Conservation (phyloP, 2,113 vertebrate species). For the Prunella himalayana region DNA sequence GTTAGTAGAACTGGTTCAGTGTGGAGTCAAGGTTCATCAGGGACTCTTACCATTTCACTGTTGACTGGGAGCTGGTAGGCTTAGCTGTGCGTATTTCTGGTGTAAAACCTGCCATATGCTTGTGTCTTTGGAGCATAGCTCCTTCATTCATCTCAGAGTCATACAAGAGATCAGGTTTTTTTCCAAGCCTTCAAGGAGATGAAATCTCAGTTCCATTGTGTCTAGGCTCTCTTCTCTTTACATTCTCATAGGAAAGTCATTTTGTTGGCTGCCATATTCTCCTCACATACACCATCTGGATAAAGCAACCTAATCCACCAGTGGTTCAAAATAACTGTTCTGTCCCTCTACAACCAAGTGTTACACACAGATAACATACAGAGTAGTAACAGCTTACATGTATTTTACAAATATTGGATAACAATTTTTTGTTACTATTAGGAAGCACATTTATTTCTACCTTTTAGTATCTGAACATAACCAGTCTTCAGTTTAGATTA, state of each 20-base stretch:
- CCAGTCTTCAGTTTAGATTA: neutral
- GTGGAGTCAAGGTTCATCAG: neutral
- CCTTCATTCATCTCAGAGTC: neutral
- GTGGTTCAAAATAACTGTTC: neutral
- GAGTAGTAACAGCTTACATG: neutral
- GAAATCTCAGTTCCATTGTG: neutral
- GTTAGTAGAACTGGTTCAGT: neutral
- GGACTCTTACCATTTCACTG: neutral
- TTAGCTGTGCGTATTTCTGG: neutral
- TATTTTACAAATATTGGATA: neutral
- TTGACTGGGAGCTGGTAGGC: neutral
- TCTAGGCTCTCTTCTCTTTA: neutral
- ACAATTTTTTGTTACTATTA: neutral
- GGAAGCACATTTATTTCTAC: neutral
- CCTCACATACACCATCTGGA: neutral
- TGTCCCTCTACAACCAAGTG: neutral
- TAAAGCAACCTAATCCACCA: neutral
- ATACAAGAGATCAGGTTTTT: rapidly evolving
- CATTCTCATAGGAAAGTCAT: neutral
- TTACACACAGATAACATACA: neutral
- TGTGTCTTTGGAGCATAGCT: rapidly evolving
- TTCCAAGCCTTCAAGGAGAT: neutral
- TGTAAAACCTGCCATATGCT: neutral
- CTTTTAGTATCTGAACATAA: neutral
- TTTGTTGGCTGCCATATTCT: neutral